These are phyloP conservation scores for Syrrhaptes paradoxus DNA, from an alignment of 2,113 vertebrate genomes.

Conservation along the genomic window DNA sequence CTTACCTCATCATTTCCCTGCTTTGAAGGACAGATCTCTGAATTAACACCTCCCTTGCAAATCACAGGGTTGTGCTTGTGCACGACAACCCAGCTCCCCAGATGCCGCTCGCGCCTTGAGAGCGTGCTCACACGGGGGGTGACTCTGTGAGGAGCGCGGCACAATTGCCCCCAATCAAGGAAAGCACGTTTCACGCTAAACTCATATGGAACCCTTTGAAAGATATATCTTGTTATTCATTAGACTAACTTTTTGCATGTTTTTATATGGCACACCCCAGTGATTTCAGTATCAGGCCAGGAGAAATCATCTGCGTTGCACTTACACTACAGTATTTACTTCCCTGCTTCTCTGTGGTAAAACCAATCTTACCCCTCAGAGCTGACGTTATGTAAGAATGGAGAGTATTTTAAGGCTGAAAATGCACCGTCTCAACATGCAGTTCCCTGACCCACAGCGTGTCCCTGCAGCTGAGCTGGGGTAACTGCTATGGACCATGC, in stretches of 20 bases:
- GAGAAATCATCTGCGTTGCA: neutral
- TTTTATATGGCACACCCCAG: neutral
- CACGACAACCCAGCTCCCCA: neutral
- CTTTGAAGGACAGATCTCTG: conserved; percentile 49
- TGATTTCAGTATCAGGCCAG: neutral
- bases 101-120: neutral
- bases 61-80: neutral
- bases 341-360: accelerated
- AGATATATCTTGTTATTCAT: neutral
- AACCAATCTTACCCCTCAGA: neutral
- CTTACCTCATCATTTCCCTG: conserved; percentile 45
- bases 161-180: neutral
- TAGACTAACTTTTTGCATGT: neutral
- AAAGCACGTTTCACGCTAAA: neutral
- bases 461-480: neutral
- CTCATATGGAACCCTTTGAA: neutral
- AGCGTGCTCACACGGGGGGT: accelerated
- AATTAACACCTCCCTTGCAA: conserved; percentile 8
- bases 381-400: neutral
- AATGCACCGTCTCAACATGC: neutral
- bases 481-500: neutral
- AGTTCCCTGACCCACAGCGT: neutral
- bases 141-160: neutral
- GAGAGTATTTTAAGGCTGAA: neutral
- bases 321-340: neutral